Base-by-base conservation (phyloP, 2,113 vertebrate genomes). In the Platysternon megacephalum region DNA sequence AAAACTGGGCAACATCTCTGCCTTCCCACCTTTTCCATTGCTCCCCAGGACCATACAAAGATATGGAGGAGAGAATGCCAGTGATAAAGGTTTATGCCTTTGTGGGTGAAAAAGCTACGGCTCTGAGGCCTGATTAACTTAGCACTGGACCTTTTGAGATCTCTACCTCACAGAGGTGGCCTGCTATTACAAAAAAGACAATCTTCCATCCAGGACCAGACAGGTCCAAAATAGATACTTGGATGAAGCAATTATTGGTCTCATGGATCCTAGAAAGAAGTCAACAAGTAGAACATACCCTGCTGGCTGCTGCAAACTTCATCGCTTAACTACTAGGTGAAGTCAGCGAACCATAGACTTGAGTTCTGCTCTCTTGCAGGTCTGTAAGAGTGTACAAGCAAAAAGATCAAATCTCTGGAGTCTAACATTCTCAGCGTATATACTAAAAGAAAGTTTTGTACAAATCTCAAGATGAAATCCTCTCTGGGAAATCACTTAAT, bases 281-380 rank as follows among this genome's bases (percentile, higher is more conserved):
- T 7, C 61, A 65, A 35, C 14, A 35, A 24, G n/a, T 42, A 74
- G 68, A 74, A 74, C 39, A 42, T 42, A 74, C 2, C 22, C 39
- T 42, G 19, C 11, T 39, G 39, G 39, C 22, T 74, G 19, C 17
- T 74, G 39, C 68, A 74, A 94, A 91, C 83, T 61, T 3, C 46
- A 93, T 85, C 35, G 86, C 61, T 94, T 94, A 91, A 93, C 78
- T 90, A 86, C 61, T 79, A 82, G 28, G 89, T 58, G 79, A 89
- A 94, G 5, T 51, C 42, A 72, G 78, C 35, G 72, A 81, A 78
- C 87, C 29, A 2, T 2, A 10, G 90, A 5, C 68, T 42, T 74
- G 68, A 74, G 68, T 42, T 65, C 61, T 65, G 29, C 61, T 65
- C 32, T 65, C 61, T 65, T 65, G 32, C 29, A 42, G 22, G 21